phyloP scores from a whole-genome alignment of 2,797 vertebrate genomes.

The Lutjanus argentimaculatus region DNA sequence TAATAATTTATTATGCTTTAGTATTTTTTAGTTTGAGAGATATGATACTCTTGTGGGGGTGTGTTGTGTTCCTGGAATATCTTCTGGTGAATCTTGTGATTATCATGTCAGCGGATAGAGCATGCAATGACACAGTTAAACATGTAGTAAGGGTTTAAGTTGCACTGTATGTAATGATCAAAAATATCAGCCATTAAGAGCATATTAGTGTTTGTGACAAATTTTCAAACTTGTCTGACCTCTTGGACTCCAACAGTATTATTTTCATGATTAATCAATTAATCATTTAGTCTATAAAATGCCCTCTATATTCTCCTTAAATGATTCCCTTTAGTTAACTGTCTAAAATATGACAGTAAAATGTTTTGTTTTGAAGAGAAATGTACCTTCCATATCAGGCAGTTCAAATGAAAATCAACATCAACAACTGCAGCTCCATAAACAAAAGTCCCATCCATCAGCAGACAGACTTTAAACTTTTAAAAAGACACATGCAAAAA shows the following conservation, averaged over 20 bases:
- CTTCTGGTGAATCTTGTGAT: slow-evolving; percentile 1
- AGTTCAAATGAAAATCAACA: background rate
- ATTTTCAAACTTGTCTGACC: background rate
- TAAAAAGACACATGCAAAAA: slow-evolving; percentile 5
- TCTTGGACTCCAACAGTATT: background rate
- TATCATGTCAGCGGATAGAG: slow-evolving; percentile 10
- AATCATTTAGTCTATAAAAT: too few species aligned
- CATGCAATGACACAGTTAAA: slow-evolving; percentile 4
- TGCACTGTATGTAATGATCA: background rate
- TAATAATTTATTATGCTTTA: too few species aligned
- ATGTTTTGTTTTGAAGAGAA: background rate
- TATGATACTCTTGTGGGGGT: background rate
- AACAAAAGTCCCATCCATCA: background rate
- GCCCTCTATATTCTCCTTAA: background rate
- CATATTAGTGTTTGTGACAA: background rate
- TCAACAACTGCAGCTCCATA: background rate
- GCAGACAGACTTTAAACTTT: background rate
- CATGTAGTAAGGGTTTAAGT: background rate
- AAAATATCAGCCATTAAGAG: background rate
- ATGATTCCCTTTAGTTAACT: background rate
- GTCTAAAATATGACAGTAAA: background rate
- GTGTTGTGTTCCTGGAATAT: slow-evolving; percentile 35
- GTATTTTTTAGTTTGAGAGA: background rate
- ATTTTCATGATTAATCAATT: background rate
- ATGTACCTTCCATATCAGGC: background rate